Evolutionary conservation across 2,888 invertebrate genomes (phyloP).

Genomic region (Actias luna): DNA sequence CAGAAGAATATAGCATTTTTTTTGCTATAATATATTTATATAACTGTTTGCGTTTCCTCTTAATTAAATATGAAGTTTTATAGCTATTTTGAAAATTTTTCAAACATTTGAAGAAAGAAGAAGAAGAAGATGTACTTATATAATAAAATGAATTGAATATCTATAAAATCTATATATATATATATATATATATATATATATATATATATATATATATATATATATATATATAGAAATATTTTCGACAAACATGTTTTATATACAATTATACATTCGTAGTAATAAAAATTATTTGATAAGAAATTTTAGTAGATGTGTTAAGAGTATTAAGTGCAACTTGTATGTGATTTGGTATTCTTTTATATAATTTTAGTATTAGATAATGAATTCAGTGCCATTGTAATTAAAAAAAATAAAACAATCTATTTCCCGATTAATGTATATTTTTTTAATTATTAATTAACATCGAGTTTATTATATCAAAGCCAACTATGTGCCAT

Average conservation of each 20-base stretch:
- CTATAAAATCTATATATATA: too few species aligned
- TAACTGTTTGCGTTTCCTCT: too few species aligned
- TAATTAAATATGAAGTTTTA: too few species aligned
- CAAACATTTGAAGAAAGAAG: too few species aligned
- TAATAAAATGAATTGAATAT: too few species aligned
- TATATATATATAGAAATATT: too few species aligned
- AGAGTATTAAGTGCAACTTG: slow-evolving; percentile 23
- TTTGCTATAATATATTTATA: too few species aligned
- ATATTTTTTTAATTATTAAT: slow-evolving; percentile 19
- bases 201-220: too few species aligned
- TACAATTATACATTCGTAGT: neutral
- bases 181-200: too few species aligned
- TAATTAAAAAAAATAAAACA: slow-evolving; percentile 23
- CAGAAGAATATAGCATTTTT: too few species aligned
- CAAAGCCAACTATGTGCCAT: slow-evolving; percentile 73
- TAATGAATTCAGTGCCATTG: slow-evolving; percentile 34
- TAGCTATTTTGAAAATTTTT: too few species aligned
- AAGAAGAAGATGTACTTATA: neutral
- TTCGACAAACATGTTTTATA: too few species aligned
- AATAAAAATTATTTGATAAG: neutral
- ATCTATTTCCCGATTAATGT: slow-evolving; percentile 19
- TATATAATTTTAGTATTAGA: slow-evolving; percentile 18
- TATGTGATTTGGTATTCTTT: slow-evolving; percentile 19
- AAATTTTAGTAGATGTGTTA: slow-evolving; percentile 8
- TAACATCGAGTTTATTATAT: slow-evolving; percentile 33